Percentiles rank a stretch among this genome's conserved stretches.
Evolutionary conservation across 2,888 invertebrate genomes (phyloP).

Genomic region (Monoplex corrugatus): DNA sequence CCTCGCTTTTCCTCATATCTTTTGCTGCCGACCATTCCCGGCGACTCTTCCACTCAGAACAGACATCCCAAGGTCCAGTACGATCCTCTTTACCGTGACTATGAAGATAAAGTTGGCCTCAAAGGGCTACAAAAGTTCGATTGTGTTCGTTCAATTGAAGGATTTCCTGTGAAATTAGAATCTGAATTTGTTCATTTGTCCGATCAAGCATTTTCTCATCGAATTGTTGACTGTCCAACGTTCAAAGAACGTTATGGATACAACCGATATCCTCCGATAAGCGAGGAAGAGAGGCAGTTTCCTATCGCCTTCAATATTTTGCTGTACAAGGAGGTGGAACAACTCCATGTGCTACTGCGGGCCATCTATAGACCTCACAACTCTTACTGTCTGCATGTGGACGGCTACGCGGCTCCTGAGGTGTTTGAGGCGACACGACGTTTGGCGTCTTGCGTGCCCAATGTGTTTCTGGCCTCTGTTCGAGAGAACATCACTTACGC

Average conservation of each 20-base stretch:
- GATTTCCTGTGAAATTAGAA: not conserved
- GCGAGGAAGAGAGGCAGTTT: slow-evolving; percentile 48
- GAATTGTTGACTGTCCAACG: slow-evolving; percentile 29
- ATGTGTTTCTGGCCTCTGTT: slow-evolving; percentile 78
- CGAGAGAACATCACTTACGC: slow-evolving; percentile 77
- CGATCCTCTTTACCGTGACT: not conserved
- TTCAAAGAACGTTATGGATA: slow-evolving; percentile 50
- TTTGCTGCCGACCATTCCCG: no score
- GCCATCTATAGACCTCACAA: slow-evolving; percentile 56
- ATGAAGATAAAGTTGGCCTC: slow-evolving; percentile 29
- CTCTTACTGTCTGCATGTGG: slow-evolving; percentile 53
- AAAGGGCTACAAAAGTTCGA: slow-evolving; percentile 34
- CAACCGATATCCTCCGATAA: slow-evolving; percentile 45
- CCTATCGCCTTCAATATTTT: slow-evolving; percentile 56
- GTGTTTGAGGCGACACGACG: slow-evolving; percentile 54
- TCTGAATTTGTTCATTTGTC: not conserved
- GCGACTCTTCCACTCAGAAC: not conserved
- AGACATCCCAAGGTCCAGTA: not conserved
- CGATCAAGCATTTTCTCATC: slow-evolving; percentile 7
- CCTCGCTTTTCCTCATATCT: no score
- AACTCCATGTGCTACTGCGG: slow-evolving; percentile 53
- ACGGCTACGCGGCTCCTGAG: slow-evolving; percentile 45
- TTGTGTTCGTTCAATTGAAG: slow-evolving; percentile 41
- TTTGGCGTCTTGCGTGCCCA: slow-evolving; percentile 75
- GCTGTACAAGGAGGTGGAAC: slow-evolving; percentile 55